phyloP scores from a whole-genome alignment of 2,797 vertebrate species.

The Liasis olivaceus region DNA sequence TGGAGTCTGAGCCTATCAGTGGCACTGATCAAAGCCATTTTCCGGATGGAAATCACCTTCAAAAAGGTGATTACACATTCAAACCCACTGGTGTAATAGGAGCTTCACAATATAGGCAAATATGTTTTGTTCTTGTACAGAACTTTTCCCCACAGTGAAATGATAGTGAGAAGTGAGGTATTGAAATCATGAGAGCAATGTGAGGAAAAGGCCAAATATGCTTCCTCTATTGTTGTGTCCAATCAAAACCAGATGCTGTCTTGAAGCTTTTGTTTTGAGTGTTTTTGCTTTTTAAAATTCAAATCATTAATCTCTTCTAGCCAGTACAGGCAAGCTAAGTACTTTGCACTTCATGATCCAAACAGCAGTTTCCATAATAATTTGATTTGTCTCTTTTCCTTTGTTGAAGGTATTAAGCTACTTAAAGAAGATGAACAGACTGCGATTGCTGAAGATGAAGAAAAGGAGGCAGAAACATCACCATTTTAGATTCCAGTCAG shows the following conservation, averaged over 20 bases:
- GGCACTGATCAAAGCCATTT: not conserved
- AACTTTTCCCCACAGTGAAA: not conserved
- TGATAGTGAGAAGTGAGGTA: not conserved
- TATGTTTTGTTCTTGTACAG: not conserved
- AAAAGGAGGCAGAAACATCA: constrained; percentile 81
- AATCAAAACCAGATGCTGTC: not conserved
- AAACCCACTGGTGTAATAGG: not conserved
- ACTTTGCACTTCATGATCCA: not conserved
- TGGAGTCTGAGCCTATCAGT: not conserved
- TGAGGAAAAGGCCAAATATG: not conserved
- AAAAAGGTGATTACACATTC: too few relatives aligned
- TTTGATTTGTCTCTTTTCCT: not conserved
- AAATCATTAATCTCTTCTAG: not conserved
- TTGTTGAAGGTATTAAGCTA: constrained; percentile 78
- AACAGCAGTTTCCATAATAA: not conserved
- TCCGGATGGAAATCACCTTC: not conserved
- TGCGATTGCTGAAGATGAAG: constrained; percentile 87
- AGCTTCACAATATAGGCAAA: not conserved
- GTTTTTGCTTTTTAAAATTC: not conserved
- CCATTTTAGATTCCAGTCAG: constrained; percentile 56
- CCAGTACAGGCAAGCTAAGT: too few relatives aligned
- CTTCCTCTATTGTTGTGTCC: not conserved
- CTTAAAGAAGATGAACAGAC: constrained; percentile 79
- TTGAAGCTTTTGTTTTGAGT: not conserved
- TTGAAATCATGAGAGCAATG: not conserved